Evolutionary conservation across 1,140 invertebrate genomes (phyloP).

Genomic region (Hestina assimilis): DNA sequence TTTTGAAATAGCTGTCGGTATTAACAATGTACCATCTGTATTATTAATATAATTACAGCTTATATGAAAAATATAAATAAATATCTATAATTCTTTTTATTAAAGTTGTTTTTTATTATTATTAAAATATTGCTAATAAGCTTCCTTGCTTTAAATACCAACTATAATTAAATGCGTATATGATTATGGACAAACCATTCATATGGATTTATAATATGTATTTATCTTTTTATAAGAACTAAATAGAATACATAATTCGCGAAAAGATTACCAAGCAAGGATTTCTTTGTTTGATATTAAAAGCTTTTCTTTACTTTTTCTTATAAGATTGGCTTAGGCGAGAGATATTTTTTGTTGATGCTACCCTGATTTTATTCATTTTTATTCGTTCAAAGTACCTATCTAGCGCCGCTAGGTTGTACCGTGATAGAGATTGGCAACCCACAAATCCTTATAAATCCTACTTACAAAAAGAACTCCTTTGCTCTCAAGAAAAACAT

Average conservation of each 20-base stretch:
- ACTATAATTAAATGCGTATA: too few relatives aligned
- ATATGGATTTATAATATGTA: too few relatives aligned
- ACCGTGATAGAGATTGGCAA: conserved; percentile 55
- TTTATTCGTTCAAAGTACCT: conserved; percentile 56
- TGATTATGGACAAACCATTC: too few relatives aligned
- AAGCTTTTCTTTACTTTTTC: conserved; percentile 28
- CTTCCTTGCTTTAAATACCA: too few relatives aligned
- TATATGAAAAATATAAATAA: too few relatives aligned
- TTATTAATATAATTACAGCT: too few relatives aligned
- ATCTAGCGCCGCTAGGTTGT: conserved; percentile 54
- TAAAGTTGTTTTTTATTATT: too few relatives aligned
- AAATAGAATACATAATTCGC: background rate
- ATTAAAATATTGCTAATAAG: too few relatives aligned
- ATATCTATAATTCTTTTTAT: too few relatives aligned
- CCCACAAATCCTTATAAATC: conserved; percentile 65
- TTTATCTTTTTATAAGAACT: background rate
- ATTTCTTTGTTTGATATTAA: conserved; percentile 12
- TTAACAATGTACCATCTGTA: too few relatives aligned
- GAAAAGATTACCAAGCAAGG: background rate
- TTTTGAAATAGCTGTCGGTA: too few relatives aligned
- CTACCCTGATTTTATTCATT: conserved; percentile 30
- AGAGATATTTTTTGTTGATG: conserved; percentile 29
- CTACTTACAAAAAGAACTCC: conserved; percentile 39
- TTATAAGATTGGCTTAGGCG: conserved; percentile 42
- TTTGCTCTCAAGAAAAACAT: conserved; percentile 50